Conservation (phyloP, 2,797 vertebrate species). For the Coluber constrictor region DNA sequence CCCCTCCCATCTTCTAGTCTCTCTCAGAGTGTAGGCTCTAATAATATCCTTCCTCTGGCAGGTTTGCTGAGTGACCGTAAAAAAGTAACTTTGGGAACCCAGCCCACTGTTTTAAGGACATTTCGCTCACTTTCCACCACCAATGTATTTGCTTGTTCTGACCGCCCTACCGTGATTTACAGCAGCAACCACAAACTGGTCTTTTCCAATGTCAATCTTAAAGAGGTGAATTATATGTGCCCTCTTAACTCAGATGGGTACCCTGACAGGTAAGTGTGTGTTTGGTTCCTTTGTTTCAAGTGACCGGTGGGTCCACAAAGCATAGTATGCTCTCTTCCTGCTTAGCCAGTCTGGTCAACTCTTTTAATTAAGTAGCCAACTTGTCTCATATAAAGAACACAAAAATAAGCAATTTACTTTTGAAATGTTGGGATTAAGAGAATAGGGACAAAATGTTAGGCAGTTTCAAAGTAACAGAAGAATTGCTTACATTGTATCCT, state of each 20-base stretch:
- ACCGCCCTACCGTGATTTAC: slow-evolving; percentile 98
- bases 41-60: slow-evolving; percentile 41
- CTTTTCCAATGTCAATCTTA: slow-evolving; percentile 98
- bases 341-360: neutral
- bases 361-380: neutral
- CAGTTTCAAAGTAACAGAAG: neutral
- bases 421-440: neutral
- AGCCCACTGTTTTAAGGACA: slow-evolving; percentile 93
- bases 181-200: slow-evolving; percentile 99
- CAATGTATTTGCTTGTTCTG: slow-evolving; percentile 97
- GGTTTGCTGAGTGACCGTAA: slow-evolving; percentile 92
- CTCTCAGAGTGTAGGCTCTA: neutral
- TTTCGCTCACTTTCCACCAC: slow-evolving; percentile 97
- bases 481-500: neutral
- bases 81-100: slow-evolving; percentile 96
- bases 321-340: neutral
- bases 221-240: slow-evolving; percentile 99
- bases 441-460: neutral
- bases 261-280: slow-evolving; percentile 85
- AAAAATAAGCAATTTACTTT: neutral
- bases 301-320: neutral
- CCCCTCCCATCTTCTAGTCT: neutral
- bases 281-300: neutral
- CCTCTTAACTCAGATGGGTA: slow-evolving; percentile 98
- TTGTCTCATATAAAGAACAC: neutral